These are phyloP conservation scores for Sphenopsis melanotis DNA, from an alignment of 2,797 vertebrate species.

Conservation along the genomic window DNA sequence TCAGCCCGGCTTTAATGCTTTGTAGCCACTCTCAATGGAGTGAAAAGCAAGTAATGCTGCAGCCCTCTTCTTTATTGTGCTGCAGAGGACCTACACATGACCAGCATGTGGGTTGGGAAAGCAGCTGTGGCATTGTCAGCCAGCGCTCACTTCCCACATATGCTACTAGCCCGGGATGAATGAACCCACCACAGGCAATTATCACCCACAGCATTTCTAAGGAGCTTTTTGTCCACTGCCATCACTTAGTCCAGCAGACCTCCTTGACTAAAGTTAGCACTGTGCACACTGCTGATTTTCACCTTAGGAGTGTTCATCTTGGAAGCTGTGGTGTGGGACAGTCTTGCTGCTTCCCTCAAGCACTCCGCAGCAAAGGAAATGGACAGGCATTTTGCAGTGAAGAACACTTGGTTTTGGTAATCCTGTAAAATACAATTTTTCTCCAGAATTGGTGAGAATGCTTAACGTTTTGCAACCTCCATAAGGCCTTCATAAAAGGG, in stretches of 20 bases:
- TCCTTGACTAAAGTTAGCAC: neutral
- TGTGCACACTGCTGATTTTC: neutral
- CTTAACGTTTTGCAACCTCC: neutral
- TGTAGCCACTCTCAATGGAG: constrained; percentile 22
- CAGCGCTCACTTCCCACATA: neutral
- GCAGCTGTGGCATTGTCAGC: constrained; percentile 59
- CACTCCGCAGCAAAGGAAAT: neutral
- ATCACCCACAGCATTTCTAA: constrained; percentile 6
- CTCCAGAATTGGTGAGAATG: neutral
- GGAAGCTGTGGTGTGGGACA: neutral
- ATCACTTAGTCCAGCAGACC: neutral
- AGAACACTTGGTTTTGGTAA: neutral
- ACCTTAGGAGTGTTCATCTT: neutral
- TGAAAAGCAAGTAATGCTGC: constrained; percentile 9
- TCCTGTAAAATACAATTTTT: neutral
- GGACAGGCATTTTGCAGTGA: neutral
- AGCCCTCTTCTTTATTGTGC: constrained; percentile 1
- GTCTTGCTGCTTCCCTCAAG: neutral
- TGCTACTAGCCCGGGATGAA: neutral
- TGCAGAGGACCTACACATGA: neutral
- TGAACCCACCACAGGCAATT: constrained; percentile 12
- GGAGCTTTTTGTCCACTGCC: constrained; percentile 9
- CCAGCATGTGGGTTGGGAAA: constrained; percentile 9
- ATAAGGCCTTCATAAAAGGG: neutral
- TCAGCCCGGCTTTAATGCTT: neutral